Percentiles rank a stretch among this genome's conserved stretches.
phyloP scores from a whole-genome alignment of 2,797 vertebrate species.

The Menidia menidia region DNA sequence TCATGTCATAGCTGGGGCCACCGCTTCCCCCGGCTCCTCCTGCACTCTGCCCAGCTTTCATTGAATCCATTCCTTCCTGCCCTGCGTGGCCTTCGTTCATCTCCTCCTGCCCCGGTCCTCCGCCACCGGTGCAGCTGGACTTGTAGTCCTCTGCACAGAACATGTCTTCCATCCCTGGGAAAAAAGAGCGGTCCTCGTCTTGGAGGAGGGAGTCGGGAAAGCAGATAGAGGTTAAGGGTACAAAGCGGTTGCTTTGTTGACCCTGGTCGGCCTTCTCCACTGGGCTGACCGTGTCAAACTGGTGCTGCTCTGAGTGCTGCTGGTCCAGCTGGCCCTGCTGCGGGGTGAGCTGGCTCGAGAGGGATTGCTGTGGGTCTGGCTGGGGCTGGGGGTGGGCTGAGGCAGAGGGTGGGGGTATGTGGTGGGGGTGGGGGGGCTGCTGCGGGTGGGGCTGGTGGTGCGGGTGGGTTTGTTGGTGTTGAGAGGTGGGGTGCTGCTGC shows the following conservation, averaged over 20 bases:
- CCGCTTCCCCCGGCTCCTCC: constrained; percentile 68
- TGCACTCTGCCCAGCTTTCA: constrained; percentile 78
- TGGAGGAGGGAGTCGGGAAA: constrained; percentile 94
- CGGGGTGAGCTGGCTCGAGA: constrained; percentile 80
- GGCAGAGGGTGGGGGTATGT: constrained; percentile 74
- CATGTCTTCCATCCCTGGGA: constrained; percentile 98
- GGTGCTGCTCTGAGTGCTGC: constrained; percentile 87
- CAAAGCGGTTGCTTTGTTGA: constrained; percentile 89
- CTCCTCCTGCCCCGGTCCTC: constrained; percentile 82
- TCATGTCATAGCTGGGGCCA: constrained; percentile 84
- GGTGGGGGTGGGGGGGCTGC: constrained; percentile 76
- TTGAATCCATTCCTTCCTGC: constrained; percentile 81
- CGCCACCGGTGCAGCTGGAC: constrained; percentile 82
- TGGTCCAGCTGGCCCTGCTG: constrained; percentile 84
- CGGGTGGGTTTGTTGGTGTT: constrained; percentile 76
- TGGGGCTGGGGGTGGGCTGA: constrained; percentile 77
- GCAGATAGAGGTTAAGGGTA: constrained; percentile 94
- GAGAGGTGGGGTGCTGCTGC: constrained; percentile 74
- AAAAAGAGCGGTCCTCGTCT: constrained; percentile 94
- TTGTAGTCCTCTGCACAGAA: constrained; percentile 94
- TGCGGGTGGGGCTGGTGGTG: constrained; percentile 73
- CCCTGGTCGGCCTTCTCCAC: constrained; percentile 82
- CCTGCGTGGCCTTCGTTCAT: constrained; percentile 81
- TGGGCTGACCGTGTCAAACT: constrained; percentile 83
- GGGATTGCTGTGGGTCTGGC: constrained; percentile 75